Evolutionary conservation across 2,888 invertebrate species (phyloP).

Genomic region (Tachina fera): DNA sequence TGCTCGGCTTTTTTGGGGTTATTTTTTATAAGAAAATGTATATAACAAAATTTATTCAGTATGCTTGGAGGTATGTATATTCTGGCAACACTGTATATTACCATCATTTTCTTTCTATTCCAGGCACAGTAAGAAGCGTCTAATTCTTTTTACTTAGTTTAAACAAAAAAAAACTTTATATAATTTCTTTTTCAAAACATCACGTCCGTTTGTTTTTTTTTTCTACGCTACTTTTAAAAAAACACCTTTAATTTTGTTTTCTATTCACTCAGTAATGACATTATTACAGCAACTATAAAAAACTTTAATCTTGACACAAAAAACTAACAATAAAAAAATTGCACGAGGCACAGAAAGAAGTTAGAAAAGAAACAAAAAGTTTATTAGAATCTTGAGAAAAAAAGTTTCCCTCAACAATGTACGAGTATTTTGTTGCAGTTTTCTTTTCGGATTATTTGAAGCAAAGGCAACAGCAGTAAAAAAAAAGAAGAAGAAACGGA

Average conservation of each 20-base stretch:
- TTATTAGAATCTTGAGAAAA: slow-evolving; percentile 36
- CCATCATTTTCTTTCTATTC: not conserved
- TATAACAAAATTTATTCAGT: too few relatives aligned
- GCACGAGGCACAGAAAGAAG: not conserved
- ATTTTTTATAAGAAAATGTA: too few relatives aligned
- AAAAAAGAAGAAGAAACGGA: slow-evolving; percentile 14
- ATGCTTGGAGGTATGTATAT: too few relatives aligned
- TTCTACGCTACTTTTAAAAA: not conserved
- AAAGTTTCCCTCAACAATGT: slow-evolving; percentile 50
- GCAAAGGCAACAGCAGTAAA: slow-evolving; percentile 16
- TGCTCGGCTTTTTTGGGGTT: too few relatives aligned
- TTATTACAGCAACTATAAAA: slow-evolving; percentile 66
- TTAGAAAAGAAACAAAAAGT: slow-evolving; percentile 31
- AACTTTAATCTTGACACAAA: slow-evolving; percentile 60
- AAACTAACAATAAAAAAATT: slow-evolving; percentile 14
- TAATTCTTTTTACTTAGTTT: not conserved
- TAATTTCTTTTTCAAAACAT: not conserved
- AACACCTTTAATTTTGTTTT: slow-evolving; percentile 68
- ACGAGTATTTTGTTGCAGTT: slow-evolving; percentile 39
- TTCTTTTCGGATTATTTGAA: not conserved
- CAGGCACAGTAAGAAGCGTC: not conserved
- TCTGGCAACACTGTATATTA: not conserved
- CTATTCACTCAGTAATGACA: slow-evolving; percentile 64
- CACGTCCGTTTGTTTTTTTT: slow-evolving; percentile 32
- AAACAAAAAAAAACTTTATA: not conserved